phyloP scores from a whole-genome alignment of 64 coral and sea anemone genomes.

The Stichodactyla helianthus region DNA sequence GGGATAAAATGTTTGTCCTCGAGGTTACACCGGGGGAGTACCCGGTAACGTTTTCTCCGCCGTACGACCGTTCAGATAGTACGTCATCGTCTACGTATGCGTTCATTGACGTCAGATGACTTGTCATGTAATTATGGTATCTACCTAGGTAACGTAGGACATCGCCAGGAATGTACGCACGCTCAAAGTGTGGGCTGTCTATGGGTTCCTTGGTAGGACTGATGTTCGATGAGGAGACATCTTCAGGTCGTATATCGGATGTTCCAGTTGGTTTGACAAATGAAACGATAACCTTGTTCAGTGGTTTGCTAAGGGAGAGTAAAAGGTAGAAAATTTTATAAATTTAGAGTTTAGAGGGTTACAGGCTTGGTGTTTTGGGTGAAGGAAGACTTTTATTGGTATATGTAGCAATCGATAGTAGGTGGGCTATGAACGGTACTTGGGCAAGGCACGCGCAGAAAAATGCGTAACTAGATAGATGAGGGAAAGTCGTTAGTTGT shows the following conservation, averaged over 20 bases:
- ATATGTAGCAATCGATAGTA: no score
- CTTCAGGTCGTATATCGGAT: neutral
- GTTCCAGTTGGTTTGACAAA: constrained; percentile 13
- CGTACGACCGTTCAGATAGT: constrained; percentile 25
- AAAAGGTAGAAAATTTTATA: neutral
- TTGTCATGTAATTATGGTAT: constrained; percentile 24
- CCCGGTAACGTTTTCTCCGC: constrained; percentile 5
- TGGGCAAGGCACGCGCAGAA: no score
- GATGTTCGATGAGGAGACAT: constrained; percentile 1
- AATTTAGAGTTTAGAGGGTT: neutral
- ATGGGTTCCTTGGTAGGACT: constrained; percentile 15
- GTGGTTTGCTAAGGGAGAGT: neutral
- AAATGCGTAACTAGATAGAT: no score
- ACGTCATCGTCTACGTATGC: constrained; percentile 32
- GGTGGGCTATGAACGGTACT: no score
- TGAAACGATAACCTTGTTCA: constrained; percentile 20
- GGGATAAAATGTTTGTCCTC: constrained; percentile 78
- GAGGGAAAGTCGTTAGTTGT: no score
- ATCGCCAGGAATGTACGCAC: constrained; percentile 34
- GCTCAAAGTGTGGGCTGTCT: constrained; percentile 34
- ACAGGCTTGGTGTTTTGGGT: no score
- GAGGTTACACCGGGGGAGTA: constrained; percentile 24
- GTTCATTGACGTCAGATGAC: constrained; percentile 12
- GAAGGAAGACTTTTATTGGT: no score
- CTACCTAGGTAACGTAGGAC: constrained; percentile 4